These are phyloP conservation scores for Parelbella ahira DNA, from an alignment of 2,888 invertebrate genomes.

Conservation along the genomic window DNA sequence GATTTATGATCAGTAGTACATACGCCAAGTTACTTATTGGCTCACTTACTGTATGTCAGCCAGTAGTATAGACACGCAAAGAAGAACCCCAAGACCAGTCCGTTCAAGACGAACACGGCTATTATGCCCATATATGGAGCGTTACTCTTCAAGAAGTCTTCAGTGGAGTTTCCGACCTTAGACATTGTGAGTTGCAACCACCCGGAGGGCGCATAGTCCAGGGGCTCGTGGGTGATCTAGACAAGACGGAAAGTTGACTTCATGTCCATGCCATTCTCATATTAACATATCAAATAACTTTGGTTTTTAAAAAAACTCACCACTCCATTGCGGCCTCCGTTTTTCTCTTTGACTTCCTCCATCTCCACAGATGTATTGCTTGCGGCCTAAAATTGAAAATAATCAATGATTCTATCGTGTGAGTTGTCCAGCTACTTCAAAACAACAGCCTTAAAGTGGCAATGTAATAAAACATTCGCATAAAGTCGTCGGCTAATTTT, in stretches of 20 bases:
- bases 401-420: too few species aligned
- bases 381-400: too few species aligned
- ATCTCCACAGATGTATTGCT: conserved; percentile 10
- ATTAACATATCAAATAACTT: too few species aligned
- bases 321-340: conserved; percentile 2
- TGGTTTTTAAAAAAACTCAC: conserved; percentile 15
- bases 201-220: conserved; percentile 57
- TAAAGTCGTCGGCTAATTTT: too few species aligned
- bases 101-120: conserved; percentile 50
- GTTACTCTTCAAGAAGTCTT: conserved; percentile 54
- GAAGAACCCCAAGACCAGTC: conserved; percentile 57
- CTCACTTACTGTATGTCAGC: conserved; percentile 56
- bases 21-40: too few species aligned
- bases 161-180: conserved; percentile 48
- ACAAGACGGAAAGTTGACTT: too few species aligned
- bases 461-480: too few species aligned
- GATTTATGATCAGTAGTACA: too few species aligned
- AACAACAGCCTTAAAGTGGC: too few species aligned
- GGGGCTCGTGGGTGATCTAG: conserved; percentile 43
- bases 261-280: too few species aligned
- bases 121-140: conserved; percentile 42
- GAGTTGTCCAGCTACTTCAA: too few species aligned
- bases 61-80: conserved; percentile 60
- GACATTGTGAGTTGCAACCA: conserved; percentile 55
- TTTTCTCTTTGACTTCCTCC: conserved; percentile 15